Evolutionary conservation across 2,113 vertebrate genomes (phyloP).

Genomic region (Equus quagga): DNA sequence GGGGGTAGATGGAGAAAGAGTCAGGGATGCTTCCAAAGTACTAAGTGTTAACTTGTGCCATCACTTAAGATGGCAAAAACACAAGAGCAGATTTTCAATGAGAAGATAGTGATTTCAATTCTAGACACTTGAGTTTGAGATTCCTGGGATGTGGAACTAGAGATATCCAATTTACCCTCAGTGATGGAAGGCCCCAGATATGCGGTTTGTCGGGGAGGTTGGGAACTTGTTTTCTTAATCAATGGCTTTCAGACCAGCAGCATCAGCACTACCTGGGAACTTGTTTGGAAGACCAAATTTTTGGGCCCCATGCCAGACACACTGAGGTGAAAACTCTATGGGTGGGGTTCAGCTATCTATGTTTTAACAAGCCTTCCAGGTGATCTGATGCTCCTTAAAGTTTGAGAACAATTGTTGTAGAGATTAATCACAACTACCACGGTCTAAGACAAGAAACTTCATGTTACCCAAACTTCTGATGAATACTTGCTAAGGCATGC

Average conservation of each 20-base stretch:
- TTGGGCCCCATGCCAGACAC: not conserved
- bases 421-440: not conserved
- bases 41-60: constrained; percentile 8
- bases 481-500: not conserved
- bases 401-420: not conserved
- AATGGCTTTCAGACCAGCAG: not conserved
- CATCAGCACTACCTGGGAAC: not conserved
- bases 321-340: not conserved
- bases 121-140: not conserved
- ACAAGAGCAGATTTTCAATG: not conserved
- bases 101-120: constrained; percentile 34
- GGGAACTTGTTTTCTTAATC: constrained; percentile 11
- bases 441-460: not conserved
- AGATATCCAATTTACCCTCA: not conserved
- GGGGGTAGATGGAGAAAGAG: not conserved
- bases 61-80: not conserved
- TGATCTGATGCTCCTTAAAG: not conserved
- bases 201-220: not conserved
- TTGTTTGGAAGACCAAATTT: constrained; percentile 6
- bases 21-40: not conserved
- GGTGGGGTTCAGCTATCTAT: not conserved
- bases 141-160: not conserved
- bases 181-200: not conserved
- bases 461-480: not conserved
- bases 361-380: not conserved